Evolutionary conservation across 1,140 invertebrate genomes (phyloP).

Genomic region (Dufourea novaeangliae): DNA sequence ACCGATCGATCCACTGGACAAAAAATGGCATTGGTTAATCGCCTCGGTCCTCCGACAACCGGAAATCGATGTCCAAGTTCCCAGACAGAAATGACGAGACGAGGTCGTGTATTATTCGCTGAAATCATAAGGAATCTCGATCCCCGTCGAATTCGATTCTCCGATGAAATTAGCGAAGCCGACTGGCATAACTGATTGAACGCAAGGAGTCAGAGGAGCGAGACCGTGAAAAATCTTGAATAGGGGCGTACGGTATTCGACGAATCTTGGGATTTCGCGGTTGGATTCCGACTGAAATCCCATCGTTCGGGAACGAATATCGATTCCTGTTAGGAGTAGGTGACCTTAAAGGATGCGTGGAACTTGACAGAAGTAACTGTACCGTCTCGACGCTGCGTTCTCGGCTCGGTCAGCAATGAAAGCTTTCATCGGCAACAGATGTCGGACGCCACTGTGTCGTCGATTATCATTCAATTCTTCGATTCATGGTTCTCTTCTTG

Average conservation of each 20-base stretch:
- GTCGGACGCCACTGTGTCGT: conserved; percentile 32
- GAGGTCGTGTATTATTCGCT: not conserved
- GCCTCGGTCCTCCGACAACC: not conserved
- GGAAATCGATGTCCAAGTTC: not conserved
- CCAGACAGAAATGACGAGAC: not conserved
- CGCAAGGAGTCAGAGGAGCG: not conserved
- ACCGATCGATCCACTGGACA: not conserved
- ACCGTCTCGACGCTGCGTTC: conserved; percentile 33
- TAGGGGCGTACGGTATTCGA: not conserved
- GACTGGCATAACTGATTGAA: not conserved
- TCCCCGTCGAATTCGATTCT: not conserved
- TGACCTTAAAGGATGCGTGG: conserved; percentile 60
- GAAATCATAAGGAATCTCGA: not conserved
- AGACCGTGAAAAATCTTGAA: not conserved
- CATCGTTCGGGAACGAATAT: not conserved
- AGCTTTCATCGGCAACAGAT: conserved; percentile 39
- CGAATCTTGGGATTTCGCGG: not conserved
- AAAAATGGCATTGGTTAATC: not conserved
- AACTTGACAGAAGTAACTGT: conserved; percentile 55
- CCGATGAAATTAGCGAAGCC: not conserved
- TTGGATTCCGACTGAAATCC: not conserved
- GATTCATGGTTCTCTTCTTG: conserved; percentile 10
- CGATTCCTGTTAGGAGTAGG: conserved; percentile 42
- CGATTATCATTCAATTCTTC: conserved; percentile 10
- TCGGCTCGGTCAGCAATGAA: conserved; percentile 20